Base-by-base conservation (phyloP, 2,888 invertebrate species). In the Gonocerus acuteangulatus region DNA sequence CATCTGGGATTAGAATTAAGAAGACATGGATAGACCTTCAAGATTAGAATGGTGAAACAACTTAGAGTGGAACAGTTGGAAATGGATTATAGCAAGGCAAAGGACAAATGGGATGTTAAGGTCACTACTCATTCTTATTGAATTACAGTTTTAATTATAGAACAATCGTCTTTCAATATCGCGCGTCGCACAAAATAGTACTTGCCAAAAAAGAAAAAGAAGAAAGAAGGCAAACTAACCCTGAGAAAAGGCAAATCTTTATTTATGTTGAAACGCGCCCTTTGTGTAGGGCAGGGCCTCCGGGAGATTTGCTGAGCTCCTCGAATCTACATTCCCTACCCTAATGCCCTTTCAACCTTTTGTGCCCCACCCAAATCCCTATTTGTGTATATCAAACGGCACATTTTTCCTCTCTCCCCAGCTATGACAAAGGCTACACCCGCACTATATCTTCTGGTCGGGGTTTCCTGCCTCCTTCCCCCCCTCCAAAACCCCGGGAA, bases 301-400 rank as follows among this genome's bases (percentile, higher is more conserved):
- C 34, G 39, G 44, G 54, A 54, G 54, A 54, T 54, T 54, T 44
- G 54, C 54, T 54, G 44, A 36, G 54, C 39, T 44, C 39, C 42
- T 36, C 34, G 44, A 36, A 54, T 54, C 54, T 54, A 54, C 54
- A 18, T 21, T 34, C 54, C 36, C 54, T 27, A 19, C 42, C 54
- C 64, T 62, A 65, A 65, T 65, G 62, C 62, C 65, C 62, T 65
- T 65, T 65, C 62, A 65, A 27, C 57, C 62, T 62, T 65, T 66
- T 66, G 66, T 66, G 60, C 59, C 54, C 44, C 60, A 32, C 58
- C 62, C 66, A 63, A 63, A 66, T 66, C 66, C 66, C 61, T 62
- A 64, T 66, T 64, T 66, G 61, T 66, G 66, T 66, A 66, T 64
- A 66, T 64, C 66, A 64, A 64, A 64, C 61, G 66, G 66, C 64